Conservation (phyloP, 2,113 vertebrate species). For the Oxygymnocypris stewartii region DNA sequence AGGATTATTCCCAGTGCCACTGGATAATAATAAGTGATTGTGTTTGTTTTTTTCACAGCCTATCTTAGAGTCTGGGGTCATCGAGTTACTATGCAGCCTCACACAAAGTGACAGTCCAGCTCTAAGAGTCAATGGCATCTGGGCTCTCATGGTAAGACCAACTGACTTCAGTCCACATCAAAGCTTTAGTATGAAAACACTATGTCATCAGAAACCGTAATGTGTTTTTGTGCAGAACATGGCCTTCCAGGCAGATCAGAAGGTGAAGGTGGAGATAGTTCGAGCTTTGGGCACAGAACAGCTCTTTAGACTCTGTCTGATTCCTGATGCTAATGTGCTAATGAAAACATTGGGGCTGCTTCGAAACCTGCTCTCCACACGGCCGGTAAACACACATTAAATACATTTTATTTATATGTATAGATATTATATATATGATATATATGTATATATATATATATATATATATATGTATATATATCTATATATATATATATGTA, state of each 20-base stretch:
- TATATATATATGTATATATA: too few species aligned
- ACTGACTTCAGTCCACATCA: background rate
- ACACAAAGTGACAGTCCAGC: conserved; percentile 97
- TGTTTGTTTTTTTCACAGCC: conserved; percentile 75
- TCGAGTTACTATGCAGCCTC: conserved; percentile 96
- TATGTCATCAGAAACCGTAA: background rate
- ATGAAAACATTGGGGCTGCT: conserved; percentile 98
- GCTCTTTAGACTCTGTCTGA: conserved; percentile 95
- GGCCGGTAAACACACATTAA: conserved; percentile 80
- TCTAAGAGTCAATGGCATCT: conserved; percentile 96
- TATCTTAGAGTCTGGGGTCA: conserved; percentile 97
- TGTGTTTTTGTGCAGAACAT: conserved; percentile 84
- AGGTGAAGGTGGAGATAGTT: conserved; percentile 97
- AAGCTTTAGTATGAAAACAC: background rate
- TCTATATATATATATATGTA: too few species aligned
- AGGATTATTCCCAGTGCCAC: background rate
- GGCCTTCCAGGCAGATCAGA: conserved; percentile 99
- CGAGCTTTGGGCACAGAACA: conserved; percentile 95
- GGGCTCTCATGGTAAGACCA: conserved; percentile 94
- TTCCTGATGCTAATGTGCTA: conserved; percentile 91
- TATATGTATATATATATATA: too few species aligned
- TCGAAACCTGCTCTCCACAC: conserved; percentile 94
- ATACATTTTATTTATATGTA: too few species aligned
- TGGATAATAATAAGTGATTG: background rate
- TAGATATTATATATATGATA: too few species aligned